These are phyloP conservation scores for Hypomecis atomaria DNA, from an alignment of 2,888 invertebrate genomes.

Conservation along the genomic window DNA sequence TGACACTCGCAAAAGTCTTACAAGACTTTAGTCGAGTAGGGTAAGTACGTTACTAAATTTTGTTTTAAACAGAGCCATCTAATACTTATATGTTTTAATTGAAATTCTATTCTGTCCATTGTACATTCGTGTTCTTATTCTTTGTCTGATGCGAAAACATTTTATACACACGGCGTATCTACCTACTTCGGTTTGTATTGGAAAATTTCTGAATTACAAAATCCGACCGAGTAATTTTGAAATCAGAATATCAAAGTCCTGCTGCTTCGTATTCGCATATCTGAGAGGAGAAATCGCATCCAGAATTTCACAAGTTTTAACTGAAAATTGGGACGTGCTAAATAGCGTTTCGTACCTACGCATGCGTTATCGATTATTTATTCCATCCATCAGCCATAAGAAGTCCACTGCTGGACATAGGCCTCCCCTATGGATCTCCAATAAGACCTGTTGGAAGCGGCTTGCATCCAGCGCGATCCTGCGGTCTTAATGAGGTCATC, in stretches of 20 bases:
- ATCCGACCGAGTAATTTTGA: slow-evolving; percentile 54
- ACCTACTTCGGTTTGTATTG: slow-evolving; percentile 50
- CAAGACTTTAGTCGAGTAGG: too few relatives aligned
- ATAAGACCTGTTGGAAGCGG: too few relatives aligned
- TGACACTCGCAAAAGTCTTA: too few relatives aligned
- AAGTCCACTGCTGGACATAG: too few relatives aligned
- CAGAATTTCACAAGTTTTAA: slow-evolving; percentile 66
- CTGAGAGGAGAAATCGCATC: slow-evolving; percentile 62
- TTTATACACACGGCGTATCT: slow-evolving; percentile 7
- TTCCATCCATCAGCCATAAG: too few relatives aligned
- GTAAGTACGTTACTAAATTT: too few relatives aligned
- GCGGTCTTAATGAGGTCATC: too few relatives aligned
- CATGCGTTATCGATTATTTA: background rate
- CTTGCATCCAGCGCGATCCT: too few relatives aligned
- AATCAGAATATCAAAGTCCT: slow-evolving; percentile 53
- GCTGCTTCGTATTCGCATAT: slow-evolving; percentile 57
- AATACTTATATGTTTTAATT: too few relatives aligned
- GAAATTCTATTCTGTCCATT: background rate
- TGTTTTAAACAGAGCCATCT: too few relatives aligned
- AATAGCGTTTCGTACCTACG: slow-evolving; percentile 45
- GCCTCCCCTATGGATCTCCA: too few relatives aligned
- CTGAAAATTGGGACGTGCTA: slow-evolving; percentile 61
- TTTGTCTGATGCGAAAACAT: slow-evolving; percentile 1
- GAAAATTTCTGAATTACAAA: slow-evolving; percentile 62
- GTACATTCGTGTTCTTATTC: background rate